A percentile compares a stretch with the other conserved stretches of the same genome.
Conservation (phyloP, 1,140 invertebrate genomes). For the Protaetia brevitarsis region DNA sequence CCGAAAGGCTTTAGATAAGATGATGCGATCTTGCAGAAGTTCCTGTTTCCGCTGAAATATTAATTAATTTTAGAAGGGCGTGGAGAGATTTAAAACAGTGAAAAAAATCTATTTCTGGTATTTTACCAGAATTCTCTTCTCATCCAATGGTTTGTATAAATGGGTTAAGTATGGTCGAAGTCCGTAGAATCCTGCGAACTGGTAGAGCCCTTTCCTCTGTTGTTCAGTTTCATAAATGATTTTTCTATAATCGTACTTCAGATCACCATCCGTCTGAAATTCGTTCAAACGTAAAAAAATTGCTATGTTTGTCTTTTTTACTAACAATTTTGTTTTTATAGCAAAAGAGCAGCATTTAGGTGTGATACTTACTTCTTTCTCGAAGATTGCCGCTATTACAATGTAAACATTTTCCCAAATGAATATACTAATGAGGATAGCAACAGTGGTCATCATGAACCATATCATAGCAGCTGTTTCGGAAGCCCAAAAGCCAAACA, state of each 20-base stretch:
- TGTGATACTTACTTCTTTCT: conserved; percentile 2
- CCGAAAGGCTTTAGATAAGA: conserved; percentile 32
- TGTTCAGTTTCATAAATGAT: not conserved
- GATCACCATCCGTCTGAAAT: not conserved
- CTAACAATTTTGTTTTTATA: too few species aligned
- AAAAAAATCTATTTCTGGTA: too few species aligned
- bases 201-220: not conserved
- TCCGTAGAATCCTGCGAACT: not conserved
- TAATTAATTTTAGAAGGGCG: too few species aligned
- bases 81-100: too few species aligned
- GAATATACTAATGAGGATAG: not conserved
- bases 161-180: not conserved
- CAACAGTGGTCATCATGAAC: not conserved
- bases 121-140: not conserved
- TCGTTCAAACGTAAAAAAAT: too few species aligned
- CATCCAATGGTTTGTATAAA: not conserved
- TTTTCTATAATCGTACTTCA: not conserved
- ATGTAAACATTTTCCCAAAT: not conserved
- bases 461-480: not conserved
- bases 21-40: conserved; percentile 26
- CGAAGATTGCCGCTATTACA: not conserved
- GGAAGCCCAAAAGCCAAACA: not conserved
- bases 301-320: too few species aligned
- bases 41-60: conserved; percentile 29
- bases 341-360: too few species aligned